Evolutionary conservation across 1,140 invertebrate species (phyloP), one percentile per base, ranked within the genome.

Genomic region (Heliconius hermathena): DNA sequence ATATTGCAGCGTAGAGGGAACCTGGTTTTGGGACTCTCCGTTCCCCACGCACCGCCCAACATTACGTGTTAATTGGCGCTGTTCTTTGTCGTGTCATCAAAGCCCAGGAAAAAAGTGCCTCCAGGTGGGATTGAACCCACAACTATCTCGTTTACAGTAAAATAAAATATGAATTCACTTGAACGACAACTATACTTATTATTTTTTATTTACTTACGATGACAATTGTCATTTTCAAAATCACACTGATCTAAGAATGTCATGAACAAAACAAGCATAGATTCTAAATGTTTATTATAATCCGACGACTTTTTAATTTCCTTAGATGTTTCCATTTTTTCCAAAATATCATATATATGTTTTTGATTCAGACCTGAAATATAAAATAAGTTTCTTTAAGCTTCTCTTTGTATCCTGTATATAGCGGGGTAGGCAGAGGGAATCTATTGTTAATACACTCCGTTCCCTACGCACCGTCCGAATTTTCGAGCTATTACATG

Each of bases 211-310:
- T 60, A 60, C 57, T 60, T 22, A 60, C 57, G 8, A 60, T 11
- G 3, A 22, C 4, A 36, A 36, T 60, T 16, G 41, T 46, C 41
- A 5, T 16, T 46, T 46, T 16, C 41, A 46, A 46, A 46, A 4
- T 46, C 13, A 66, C 60, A 29, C 9, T 70, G 73, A 71, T 81
- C 76, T 18, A 74, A 78, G 8, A 77, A 77, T 8, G 72, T 78
- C 72, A 81, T 36, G 8, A 20, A 49, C 22, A 71, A 3, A 38
- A 60, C 49, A 57, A 46, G 72, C 6, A 81, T 49, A 6, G 80
- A 75, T 3, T 71, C 46, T 33, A 81, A 26, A 22, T 73, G 71
- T 33, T 71, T 73, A 18, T 36, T 72, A 72, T 78, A 22, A 57
- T 38, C 8, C 36, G n/a, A 9, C 20, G 60, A 9, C 1, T 29